These are phyloP conservation scores for Todiramphus saurophagus DNA, from an alignment of 2,113 vertebrate genomes.

Conservation along the genomic window DNA sequence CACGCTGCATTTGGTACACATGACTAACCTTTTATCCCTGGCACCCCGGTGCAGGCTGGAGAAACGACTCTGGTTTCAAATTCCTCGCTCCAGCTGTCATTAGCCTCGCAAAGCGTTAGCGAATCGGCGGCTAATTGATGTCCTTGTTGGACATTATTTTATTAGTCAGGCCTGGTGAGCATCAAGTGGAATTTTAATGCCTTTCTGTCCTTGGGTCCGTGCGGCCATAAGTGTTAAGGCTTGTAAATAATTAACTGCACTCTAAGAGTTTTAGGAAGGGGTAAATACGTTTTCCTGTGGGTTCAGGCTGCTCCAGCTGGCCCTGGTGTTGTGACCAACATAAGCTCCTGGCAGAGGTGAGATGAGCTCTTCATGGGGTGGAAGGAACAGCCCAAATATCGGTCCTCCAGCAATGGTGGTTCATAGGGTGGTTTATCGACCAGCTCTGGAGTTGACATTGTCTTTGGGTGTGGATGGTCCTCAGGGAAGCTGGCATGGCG, in stretches of 20 bases:
- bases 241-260: constrained; percentile 33
- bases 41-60: constrained; percentile 43
- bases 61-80: constrained; percentile 40
- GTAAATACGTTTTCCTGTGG: neutral
- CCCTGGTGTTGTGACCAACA: fast-evolving
- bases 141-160: constrained; percentile 67
- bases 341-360: neutral
- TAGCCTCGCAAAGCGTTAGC: neutral
- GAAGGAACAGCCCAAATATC: neutral
- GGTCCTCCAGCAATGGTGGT: fast-evolving
- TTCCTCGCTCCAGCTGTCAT: constrained; percentile 63
- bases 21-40: constrained; percentile 59
- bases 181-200: constrained; percentile 63
- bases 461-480: neutral
- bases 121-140: constrained; percentile 64
- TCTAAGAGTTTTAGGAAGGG: neutral
- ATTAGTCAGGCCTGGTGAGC: constrained; percentile 65
- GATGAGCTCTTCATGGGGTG: fast-evolving
- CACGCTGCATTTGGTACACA: constrained; percentile 58
- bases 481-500: neutral
- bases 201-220: neutral
- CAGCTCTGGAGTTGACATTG: neutral
- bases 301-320: neutral
- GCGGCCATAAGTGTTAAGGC: neutral
- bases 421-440: neutral